phyloP scores from a whole-genome alignment of 2,113 vertebrate species.

The Elephantulus edwardii region DNA sequence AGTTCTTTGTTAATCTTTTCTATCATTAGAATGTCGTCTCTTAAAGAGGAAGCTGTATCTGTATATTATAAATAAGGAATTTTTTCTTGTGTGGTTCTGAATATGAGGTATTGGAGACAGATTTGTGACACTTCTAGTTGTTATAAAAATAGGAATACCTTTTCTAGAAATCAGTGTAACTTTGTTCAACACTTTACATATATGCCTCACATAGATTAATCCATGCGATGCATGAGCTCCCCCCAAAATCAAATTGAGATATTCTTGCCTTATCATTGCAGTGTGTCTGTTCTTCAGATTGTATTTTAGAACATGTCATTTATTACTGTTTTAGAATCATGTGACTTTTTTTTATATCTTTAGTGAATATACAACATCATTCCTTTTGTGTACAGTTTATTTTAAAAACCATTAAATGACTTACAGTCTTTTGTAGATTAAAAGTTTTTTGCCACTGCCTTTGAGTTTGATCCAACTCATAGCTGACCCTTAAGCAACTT shows the following conservation, averaged over 20 bases:
- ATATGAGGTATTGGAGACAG: not conserved
- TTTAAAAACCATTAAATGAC: conserved; percentile 19
- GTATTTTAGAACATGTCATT: not conserved
- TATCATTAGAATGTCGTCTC: not conserved
- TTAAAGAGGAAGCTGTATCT: not conserved
- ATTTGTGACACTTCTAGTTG: no score
- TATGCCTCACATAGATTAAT: not conserved
- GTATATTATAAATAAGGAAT: not conserved
- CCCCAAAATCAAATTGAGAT: not conserved
- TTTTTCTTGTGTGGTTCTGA: not conserved
- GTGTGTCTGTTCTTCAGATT: not conserved
- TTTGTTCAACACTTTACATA: not conserved
- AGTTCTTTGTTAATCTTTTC: not conserved
- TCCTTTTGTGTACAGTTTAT: conserved; percentile 10
- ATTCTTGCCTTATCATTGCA: no score
- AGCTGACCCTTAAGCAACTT: no score
- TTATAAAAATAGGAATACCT: not conserved
- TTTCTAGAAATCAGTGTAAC: not conserved
- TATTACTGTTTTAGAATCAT: not conserved
- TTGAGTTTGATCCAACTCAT: no score
- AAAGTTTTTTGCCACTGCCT: no score
- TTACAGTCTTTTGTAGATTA: not conserved
- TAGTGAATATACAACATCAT: not conserved
- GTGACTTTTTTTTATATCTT: not conserved
- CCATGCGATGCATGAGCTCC: no score